Evolutionary conservation across 2,113 vertebrate species (phyloP).

Genomic region (Eulemur macaco): DNA sequence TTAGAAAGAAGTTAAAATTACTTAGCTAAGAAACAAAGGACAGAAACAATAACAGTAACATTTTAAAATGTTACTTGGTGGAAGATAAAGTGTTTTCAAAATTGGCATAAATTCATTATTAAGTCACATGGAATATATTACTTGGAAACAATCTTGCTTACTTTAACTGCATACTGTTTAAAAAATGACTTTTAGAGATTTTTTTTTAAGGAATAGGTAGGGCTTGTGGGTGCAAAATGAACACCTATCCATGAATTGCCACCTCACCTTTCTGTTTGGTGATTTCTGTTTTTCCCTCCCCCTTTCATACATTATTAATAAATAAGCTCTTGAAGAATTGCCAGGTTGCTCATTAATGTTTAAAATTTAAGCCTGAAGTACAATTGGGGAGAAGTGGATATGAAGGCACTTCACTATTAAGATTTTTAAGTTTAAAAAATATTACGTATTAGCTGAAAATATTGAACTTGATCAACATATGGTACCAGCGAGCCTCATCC

Average conservation of each 20-base stretch:
- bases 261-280: not conserved
- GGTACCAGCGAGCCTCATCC: conserved; percentile 91
- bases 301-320: not conserved
- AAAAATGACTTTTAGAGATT: not conserved
- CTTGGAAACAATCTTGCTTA: not conserved
- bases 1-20: conserved; percentile 31
- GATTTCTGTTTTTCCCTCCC: not conserved
- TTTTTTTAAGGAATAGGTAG: not conserved
- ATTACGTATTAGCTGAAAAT: conserved; percentile 76
- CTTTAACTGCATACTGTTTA: not conserved
- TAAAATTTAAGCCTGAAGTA: conserved; percentile 25
- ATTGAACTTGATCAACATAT: conserved; percentile 92
- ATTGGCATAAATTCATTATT: not conserved
- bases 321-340: not conserved
- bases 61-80: not conserved
- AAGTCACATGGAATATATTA: not conserved
- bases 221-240: not conserved
- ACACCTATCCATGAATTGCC: not conserved
- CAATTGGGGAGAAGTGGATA: conserved; percentile 37
- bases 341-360: not conserved
- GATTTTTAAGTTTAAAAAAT: conserved; percentile 85
- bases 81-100: not conserved
- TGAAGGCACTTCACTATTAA: conserved; percentile 78
- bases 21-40: not conserved
- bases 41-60: not conserved